A percentile compares a stretch with the other conserved stretches of the same genome.
Conservation (phyloP, 2,888 invertebrate genomes). For the Plebejus melissa region DNA sequence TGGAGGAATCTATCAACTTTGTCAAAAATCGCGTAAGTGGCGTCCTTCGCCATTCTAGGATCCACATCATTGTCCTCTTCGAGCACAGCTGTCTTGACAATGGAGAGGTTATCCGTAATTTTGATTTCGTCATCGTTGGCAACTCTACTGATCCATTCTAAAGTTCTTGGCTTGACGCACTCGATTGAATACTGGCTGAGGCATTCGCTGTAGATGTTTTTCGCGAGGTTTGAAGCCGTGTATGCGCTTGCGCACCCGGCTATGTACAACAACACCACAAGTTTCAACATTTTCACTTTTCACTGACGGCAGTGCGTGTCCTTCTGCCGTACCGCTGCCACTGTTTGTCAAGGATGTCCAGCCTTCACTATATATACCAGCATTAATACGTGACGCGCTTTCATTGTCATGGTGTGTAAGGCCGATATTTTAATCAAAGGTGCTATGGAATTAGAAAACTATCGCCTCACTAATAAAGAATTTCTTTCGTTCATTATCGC, state of each 20-base stretch:
- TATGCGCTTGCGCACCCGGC: conserved; percentile 61
- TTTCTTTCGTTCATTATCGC: conserved; percentile 6
- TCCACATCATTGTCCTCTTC: conserved; percentile 58
- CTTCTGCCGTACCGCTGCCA: conserved; percentile 64
- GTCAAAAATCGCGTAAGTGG: conserved; percentile 82
- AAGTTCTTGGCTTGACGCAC: conserved; percentile 88
- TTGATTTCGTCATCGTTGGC: conserved; percentile 83
- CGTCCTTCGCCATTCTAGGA: conserved; percentile 75
- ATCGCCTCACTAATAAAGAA: conserved; percentile 44
- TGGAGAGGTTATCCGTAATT: conserved; percentile 86
- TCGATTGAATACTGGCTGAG: conserved; percentile 83
- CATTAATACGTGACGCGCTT: conserved; percentile 76
- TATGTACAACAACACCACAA: conserved; percentile 64
- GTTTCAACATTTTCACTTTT: conserved; percentile 66
- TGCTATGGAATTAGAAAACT: conserved; percentile 62
- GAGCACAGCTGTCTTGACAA: conserved; percentile 81
- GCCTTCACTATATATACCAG: conserved; percentile 78
- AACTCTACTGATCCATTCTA: conserved; percentile 85
- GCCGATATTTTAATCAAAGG: conserved; percentile 62
- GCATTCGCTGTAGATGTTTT: conserved; percentile 84
- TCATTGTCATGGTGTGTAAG: conserved; percentile 54
- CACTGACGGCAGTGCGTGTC: conserved; percentile 63
- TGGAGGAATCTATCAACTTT: conserved; percentile 86
- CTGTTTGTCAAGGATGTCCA: conserved; percentile 71
- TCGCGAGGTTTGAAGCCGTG: conserved; percentile 81